These are phyloP conservation scores for Hemicordylus capensis DNA, from an alignment of 2,113 vertebrate species.

Conservation along the genomic window DNA sequence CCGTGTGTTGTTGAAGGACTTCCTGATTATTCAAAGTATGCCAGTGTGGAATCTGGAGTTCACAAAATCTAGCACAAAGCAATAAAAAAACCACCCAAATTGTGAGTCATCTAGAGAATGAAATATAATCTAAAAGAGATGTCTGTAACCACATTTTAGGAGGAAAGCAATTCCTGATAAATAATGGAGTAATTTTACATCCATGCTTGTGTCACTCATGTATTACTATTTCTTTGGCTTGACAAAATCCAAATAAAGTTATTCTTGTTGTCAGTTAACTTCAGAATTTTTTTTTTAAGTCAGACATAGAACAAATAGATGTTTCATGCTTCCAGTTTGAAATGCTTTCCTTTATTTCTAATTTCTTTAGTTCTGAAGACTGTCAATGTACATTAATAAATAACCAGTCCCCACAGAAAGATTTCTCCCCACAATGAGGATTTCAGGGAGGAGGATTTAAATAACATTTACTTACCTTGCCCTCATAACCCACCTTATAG, in stretches of 20 bases:
- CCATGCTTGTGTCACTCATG: background rate
- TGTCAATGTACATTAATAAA: background rate
- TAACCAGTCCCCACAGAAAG: background rate
- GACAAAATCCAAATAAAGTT: background rate
- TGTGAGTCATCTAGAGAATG: background rate
- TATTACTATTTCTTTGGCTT: background rate
- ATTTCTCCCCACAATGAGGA: background rate
- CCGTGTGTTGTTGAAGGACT: constrained; percentile 7
- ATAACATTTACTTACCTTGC: background rate
- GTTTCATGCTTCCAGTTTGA: background rate
- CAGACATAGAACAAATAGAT: background rate
- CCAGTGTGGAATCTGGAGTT: background rate
- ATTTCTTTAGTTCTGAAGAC: background rate
- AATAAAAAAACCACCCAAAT: background rate
- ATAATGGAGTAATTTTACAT: background rate
- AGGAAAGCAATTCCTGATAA: background rate
- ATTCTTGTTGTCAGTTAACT: background rate
- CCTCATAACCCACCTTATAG: no score
- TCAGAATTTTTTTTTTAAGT: no score
- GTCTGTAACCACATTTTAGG: background rate
- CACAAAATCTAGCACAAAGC: background rate
- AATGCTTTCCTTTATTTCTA: background rate
- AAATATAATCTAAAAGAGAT: background rate
- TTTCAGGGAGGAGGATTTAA: background rate
- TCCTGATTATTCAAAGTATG: constrained; percentile 25